Evolutionary conservation across 2,797 vertebrate species (phyloP).

Genomic region (Ctenopoma kingsleyae): DNA sequence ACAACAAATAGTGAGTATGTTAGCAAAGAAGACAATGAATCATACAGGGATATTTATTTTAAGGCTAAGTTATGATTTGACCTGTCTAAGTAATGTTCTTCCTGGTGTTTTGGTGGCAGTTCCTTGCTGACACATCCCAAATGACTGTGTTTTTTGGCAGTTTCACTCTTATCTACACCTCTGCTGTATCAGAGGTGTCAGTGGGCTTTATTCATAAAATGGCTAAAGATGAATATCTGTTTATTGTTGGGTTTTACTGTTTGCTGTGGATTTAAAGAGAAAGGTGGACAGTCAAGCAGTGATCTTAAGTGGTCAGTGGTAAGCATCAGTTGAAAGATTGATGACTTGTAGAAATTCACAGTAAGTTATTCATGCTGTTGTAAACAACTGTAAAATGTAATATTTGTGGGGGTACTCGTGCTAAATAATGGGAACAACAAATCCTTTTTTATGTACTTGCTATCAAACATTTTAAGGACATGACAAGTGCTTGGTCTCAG

Average conservation of each 20-base stretch:
- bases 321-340: neutral
- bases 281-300: neutral
- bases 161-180: neutral
- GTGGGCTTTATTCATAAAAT: neutral
- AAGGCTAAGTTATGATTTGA: conserved; percentile 11
- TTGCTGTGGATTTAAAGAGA: conserved; percentile 6
- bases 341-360: too few species aligned
- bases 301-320: conserved; percentile 1
- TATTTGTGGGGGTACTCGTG: too few species aligned
- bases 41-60: neutral
- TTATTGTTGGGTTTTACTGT: neutral
- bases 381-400: too few species aligned
- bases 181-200: neutral
- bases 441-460: too few species aligned
- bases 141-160: neutral
- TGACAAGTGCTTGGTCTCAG: too few species aligned
- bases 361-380: too few species aligned
- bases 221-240: neutral
- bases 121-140: neutral
- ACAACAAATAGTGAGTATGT: neutral
- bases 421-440: too few species aligned
- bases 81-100: conserved; percentile 6
- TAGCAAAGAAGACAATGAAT: too few species aligned
- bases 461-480: too few species aligned
- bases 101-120: conserved; percentile 2